Base-by-base conservation (phyloP, 2,888 invertebrate genomes). In the Meteorus colon region DNA sequence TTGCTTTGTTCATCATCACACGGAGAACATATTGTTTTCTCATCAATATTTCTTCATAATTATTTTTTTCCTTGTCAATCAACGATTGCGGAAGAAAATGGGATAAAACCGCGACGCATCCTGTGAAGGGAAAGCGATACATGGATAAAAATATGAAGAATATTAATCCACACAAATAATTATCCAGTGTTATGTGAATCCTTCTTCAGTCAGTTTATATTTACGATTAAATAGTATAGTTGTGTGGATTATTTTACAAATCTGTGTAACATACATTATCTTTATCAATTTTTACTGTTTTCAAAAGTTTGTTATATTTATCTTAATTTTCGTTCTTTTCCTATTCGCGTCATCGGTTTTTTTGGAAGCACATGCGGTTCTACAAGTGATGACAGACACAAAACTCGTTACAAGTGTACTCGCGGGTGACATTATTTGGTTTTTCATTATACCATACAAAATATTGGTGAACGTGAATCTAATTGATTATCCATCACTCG, bases 361-460 rank as follows among this genome's bases (percentile, higher is more conserved):
- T 3, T 63, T 63, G 16, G 0, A 8, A 34, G 37, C n/a, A 65
- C 37, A 19, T 8, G 24, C 5, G 16, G 34, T 12, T 34, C n/a
- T 41, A 31, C 31, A 62, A 62, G 31, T 62, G 62, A 62, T 27
- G 16, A 62, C 10, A 27, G 19, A 10, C 71, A 77, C 77, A 74
- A 59, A 73, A 69, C 59, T 45, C 45, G 62, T 45, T 19, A 24
- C 14, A 14, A 69, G 27, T 62, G 31, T 34, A 51, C 24, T 70
- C 55, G 48, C 27, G 51, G 48, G 75, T 73, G 67, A 37, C 27
- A 34, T 27, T 45, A 48, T 74, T 63, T 67, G 14, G 37, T 48
- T 55, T 37, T 65, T 55, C 62, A 55, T 34, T 51, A 19, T 12
- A 27, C 51, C 16, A 31, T n/a, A 27, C 8, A 5, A 14, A 4